Conservation (phyloP, 2,888 invertebrate species). For the Orgyia antiqua region DNA sequence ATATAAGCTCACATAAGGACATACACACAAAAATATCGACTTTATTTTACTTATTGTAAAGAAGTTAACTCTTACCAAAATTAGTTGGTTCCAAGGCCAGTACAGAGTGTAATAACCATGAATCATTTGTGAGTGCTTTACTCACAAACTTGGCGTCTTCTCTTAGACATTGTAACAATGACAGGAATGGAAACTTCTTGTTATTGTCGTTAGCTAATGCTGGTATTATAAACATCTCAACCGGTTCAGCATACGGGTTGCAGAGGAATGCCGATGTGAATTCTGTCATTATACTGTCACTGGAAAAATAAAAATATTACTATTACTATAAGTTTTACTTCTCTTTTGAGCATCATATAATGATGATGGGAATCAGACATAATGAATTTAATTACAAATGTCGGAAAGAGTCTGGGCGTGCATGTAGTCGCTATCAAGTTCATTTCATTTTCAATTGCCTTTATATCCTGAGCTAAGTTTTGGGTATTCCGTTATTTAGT, state of each 20-base stretch:
- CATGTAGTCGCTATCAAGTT: too few species aligned
- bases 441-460: too few species aligned
- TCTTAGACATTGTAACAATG: slow-evolving; percentile 62
- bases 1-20: too few species aligned
- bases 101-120: slow-evolving; percentile 83
- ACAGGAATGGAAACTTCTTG: slow-evolving; percentile 71
- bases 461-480: too few species aligned
- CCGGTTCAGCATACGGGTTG: slow-evolving; percentile 81
- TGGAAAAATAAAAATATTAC: slow-evolving; percentile 29
- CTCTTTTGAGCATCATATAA: too few species aligned
- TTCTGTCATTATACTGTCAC: slow-evolving; percentile 63
- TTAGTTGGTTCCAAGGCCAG: slow-evolving; percentile 81
- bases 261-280: slow-evolving; percentile 83
- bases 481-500: too few species aligned
- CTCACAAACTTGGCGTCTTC: slow-evolving; percentile 56
- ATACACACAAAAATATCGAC: too few species aligned
- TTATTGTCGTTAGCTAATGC: slow-evolving; percentile 72
- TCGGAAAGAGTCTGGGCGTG: too few species aligned
- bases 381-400: too few species aligned
- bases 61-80: slow-evolving; percentile 82
- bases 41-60: too few species aligned
- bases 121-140: slow-evolving; percentile 72
- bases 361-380: too few species aligned
- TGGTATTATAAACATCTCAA: slow-evolving; percentile 84
- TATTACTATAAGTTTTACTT: too few species aligned